Evolutionary conservation across 2,797 vertebrate genomes (phyloP), one percentile per base, ranked within the genome.

Genomic region (Clarias platycephalus): DNA sequence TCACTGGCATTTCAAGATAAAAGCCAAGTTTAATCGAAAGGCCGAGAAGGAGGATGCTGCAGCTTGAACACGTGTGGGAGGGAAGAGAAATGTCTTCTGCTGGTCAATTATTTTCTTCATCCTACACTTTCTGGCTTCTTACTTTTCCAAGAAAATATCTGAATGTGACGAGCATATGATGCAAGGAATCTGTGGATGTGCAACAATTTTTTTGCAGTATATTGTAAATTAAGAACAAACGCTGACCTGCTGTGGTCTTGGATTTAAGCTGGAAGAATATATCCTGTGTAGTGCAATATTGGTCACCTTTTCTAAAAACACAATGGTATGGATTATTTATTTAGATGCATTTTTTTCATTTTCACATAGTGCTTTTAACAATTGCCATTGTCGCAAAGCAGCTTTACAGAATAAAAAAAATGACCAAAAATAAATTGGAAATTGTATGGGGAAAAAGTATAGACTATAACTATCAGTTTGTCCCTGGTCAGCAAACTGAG

Each of bases 1-100:
- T 67, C 0, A 44, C 13, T 24, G 34, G 31, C 58, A 66, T 80
- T 80, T 67, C 63, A 80, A 80, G 67, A 80, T 66, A 66, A 80
- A 67, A 67, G 79, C 20, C 79, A 20, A 5, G 31, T 76, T 4
- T 75, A 57, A 16, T 18, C 13, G 26, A 34, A 58, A 76, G 53
- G 55, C 53, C 13, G 26, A 75, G 26, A 8, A 49, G 22, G 24
- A 74, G 72, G 57, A 53, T 6, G 15, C 71, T 72, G 70, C 16
- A 20, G 72, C 49, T 55, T 18, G 1, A 75, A 75, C 8, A 76
- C 53, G 5, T 31, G 71, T 44, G 71, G 40, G 71, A 18, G 44
- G 44, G 22, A 44, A n/a, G 12, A 71, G 20, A 37, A 70, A 40
- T 3, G 34, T 20, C 13, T 26, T 49, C 13, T 49, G 24, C 40